Evolutionary conservation across 1,140 invertebrate genomes (phyloP).

Genomic region (Atta texana): DNA sequence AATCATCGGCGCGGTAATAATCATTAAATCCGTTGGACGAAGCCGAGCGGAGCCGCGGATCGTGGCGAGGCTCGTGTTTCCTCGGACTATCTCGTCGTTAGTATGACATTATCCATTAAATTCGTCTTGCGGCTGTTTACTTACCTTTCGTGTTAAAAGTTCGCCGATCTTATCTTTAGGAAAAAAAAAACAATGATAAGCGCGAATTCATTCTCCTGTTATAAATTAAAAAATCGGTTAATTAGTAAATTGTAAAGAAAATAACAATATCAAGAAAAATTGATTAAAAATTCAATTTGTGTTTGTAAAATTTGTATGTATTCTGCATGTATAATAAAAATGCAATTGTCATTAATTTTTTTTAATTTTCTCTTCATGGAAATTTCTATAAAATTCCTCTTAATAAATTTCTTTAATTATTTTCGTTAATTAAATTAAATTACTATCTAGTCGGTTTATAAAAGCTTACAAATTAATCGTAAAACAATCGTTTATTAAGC

Average conservation of each 20-base stretch:
- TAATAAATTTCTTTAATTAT: not conserved
- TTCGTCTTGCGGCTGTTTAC: slow-evolving; percentile 30
- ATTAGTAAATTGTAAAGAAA: not conserved
- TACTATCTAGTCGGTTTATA: not conserved
- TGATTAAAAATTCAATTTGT: not conserved
- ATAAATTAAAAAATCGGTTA: not conserved
- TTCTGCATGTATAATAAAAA: not conserved
- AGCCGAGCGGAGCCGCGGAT: slow-evolving; percentile 41
- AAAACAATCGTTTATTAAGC: not conserved
- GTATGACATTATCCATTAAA: slow-evolving; percentile 31
- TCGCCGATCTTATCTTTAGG: not conserved
- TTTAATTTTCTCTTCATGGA: slow-evolving; percentile 3
- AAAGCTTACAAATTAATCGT: not conserved
- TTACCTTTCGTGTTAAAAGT: slow-evolving; percentile 7
- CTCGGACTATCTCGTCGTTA: slow-evolving; percentile 53
- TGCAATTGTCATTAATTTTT: not conserved
- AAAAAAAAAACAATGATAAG: not conserved
- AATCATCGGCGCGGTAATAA: slow-evolving; percentile 78
- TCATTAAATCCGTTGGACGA: slow-evolving; percentile 75
- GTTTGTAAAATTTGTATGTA: not conserved
- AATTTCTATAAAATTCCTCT: not conserved
- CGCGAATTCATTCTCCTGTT: not conserved
- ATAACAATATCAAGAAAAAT: not conserved
- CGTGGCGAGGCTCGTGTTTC: slow-evolving; percentile 22
- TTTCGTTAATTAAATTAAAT: not conserved